Evolutionary conservation across 2,113 vertebrate genomes (phyloP).

Genomic region (Hucho hucho): DNA sequence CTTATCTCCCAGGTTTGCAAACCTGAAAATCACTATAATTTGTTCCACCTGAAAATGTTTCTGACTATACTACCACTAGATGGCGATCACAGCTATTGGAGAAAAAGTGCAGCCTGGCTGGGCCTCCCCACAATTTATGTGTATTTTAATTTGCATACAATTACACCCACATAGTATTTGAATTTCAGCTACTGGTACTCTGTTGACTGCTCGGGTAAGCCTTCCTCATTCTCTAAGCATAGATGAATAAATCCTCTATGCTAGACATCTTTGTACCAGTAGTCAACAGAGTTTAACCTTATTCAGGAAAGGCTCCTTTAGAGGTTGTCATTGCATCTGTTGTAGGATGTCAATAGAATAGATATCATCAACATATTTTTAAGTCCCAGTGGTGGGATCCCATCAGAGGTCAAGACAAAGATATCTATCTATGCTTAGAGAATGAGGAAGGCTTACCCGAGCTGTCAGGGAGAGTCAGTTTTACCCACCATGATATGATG

Average conservation of each 20-base stretch:
- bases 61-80: background rate
- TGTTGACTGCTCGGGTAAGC: too few species aligned
- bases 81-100: background rate
- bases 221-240: too few species aligned
- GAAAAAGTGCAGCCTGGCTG: background rate
- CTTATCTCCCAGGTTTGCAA: background rate
- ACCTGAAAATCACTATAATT: background rate
- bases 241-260: too few species aligned
- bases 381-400: background rate
- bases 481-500: conserved; percentile 38
- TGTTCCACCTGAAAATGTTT: background rate
- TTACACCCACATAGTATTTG: too few species aligned
- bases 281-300: too few species aligned
- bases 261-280: too few species aligned
- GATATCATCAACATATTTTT: background rate
- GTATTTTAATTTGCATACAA: too few species aligned
- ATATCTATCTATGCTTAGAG: background rate
- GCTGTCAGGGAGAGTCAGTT: background rate
- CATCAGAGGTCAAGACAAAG: background rate
- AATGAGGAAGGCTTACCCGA: conserved; percentile 28
- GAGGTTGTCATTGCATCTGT: background rate
- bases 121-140: background rate
- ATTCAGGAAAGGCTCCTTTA: background rate
- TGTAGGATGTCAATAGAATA: background rate
- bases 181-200: too few species aligned